Base-by-base conservation (phyloP, 2,797 vertebrate genomes). In the Lepus oiostolus region DNA sequence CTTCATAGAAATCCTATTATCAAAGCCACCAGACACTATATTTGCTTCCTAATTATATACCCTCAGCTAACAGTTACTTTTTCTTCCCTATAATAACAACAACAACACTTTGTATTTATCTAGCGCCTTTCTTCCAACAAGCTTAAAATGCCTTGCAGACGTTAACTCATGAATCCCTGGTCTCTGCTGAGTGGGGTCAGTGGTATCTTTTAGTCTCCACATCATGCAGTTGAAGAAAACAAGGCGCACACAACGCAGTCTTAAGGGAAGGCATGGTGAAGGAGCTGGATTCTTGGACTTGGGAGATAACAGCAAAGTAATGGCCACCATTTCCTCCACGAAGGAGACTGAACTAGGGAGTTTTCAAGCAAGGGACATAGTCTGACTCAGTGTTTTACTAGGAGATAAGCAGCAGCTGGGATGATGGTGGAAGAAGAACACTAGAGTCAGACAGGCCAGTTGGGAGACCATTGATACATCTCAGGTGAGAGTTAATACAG, bases 71-170 rank as follows among this genome's bases (percentile, higher is more conserved):
- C 97, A 96, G 96, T 96, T 96, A 94, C 96, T 93, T 96, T 96
- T 97, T 95, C 97, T 94, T 95, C 97, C 95, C 97, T 96, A 68
- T 97, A 96, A 97, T 96, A 96, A 96, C 96, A 96, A 96, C 96
- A 96, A 96, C 96, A 97, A 91, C 95, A 96, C 97, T 97, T 97
- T 96, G 95, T 97, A 96, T 97, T 97, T 97, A 97, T 95, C 97
- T 95, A 96, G 96, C 81, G 95, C 94, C 96, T 96, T 94, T 96
- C 95, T 94, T 96, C 95, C 95, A 97, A 85, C 63, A 72, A 95
- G 95, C 95, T 96, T 70, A 90, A 89, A 93, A 97, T 87, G 95
- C 74, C 85, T 93, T 86, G 84, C 95, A 97, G 97, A 97, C 94
- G 63, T 97, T 96, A 96, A 96, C 97, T 96, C 96, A 89, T 95